A percentile compares a stretch with the other conserved stretches of the same genome.
Conservation (phyloP, 2,888 invertebrate species). For the Clostera curtula region DNA sequence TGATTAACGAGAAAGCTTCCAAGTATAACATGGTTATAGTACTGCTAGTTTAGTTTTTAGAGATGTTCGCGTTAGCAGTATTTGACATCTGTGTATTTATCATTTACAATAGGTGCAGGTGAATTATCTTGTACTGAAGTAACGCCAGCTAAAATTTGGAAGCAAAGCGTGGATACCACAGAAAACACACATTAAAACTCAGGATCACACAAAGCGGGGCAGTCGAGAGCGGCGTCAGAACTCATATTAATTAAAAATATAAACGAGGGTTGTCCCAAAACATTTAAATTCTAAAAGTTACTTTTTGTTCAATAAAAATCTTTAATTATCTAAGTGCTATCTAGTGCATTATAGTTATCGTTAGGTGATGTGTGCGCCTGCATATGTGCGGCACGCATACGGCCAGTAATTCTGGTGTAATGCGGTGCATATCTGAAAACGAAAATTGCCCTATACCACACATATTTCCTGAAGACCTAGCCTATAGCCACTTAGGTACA, state of each 20-base stretch:
- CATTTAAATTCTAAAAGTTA: constrained; percentile 63
- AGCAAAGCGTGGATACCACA: constrained; percentile 27
- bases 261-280: constrained; percentile 76
- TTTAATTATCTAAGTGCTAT: constrained; percentile 71
- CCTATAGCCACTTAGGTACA: constrained; percentile 57
- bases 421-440: constrained; percentile 75
- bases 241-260: constrained; percentile 50
- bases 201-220: constrained; percentile 50
- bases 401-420: constrained; percentile 76
- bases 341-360: constrained; percentile 68
- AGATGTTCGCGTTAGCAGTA: no score
- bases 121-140: constrained; percentile 17
- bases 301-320: constrained; percentile 54
- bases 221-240: constrained; percentile 68
- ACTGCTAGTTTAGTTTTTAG: no score
- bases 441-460: constrained; percentile 75
- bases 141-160: constrained; percentile 30
- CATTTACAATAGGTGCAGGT: no score
- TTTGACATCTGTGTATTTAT: constrained; percentile 16
- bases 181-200: constrained; percentile 29
- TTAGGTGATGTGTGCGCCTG: constrained; percentile 75
- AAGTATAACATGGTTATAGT: no score
- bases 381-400: constrained; percentile 75
- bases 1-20: no score
- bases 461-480: constrained; percentile 68